These are phyloP conservation scores for Thymelicus sylvestris DNA, from an alignment of 2,888 invertebrate genomes.

Conservation along the genomic window DNA sequence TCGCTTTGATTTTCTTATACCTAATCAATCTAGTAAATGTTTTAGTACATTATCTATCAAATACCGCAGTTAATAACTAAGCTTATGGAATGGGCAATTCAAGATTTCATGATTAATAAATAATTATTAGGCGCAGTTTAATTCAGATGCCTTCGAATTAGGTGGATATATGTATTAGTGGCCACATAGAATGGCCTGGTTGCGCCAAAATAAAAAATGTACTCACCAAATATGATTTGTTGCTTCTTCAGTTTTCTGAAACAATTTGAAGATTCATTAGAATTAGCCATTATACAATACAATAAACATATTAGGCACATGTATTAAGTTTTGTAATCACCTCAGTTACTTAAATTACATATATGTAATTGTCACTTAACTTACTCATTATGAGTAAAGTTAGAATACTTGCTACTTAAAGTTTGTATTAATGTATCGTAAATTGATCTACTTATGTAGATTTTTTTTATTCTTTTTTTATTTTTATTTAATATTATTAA, in stretches of 20 bases:
- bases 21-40: constrained; percentile 17
- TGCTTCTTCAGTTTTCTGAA: constrained; percentile 2
- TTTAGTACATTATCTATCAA: constrained; percentile 21
- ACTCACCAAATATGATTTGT: constrained; percentile 11
- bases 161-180: not conserved
- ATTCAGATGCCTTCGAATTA: constrained; percentile 14
- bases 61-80: constrained; percentile 16
- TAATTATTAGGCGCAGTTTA: constrained; percentile 16
- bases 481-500: too few species aligned
- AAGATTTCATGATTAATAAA: not conserved
- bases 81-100: constrained; percentile 16
- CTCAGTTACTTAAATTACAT: too few species aligned
- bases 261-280: not conserved
- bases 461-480: too few species aligned
- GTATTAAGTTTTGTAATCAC: too few species aligned
- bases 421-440: too few species aligned
- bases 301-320: too few species aligned
- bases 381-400: too few species aligned
- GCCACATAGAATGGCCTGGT: not conserved
- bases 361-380: too few species aligned
- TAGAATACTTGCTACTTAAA: too few species aligned
- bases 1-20: constrained; percentile 9
- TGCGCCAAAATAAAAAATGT: not conserved
- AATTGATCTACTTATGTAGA: too few species aligned
- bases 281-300: too few species aligned